Evolutionary conservation across 2,113 vertebrate species (phyloP).

Genomic region (Heterocephalus glaber): DNA sequence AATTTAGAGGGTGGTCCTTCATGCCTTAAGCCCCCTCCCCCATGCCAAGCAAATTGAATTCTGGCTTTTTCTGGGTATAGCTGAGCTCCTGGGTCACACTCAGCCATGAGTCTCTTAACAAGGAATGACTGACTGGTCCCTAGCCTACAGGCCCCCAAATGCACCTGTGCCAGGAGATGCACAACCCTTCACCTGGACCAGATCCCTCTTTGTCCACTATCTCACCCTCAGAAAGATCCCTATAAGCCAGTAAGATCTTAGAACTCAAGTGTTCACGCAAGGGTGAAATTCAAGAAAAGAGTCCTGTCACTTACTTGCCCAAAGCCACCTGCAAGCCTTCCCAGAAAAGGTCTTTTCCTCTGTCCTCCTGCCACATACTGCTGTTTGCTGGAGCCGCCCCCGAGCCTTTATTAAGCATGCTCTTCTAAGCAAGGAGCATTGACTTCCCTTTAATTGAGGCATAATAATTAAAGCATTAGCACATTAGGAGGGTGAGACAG

Average conservation of each 20-base stretch:
- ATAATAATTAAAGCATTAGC: constrained; percentile 91
- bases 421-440: constrained; percentile 85
- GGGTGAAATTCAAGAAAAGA: constrained; percentile 71
- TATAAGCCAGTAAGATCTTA: constrained; percentile 50
- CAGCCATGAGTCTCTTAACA: rapidly evolving
- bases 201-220: not conserved
- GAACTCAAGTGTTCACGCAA: not conserved
- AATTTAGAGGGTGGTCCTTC: not conserved
- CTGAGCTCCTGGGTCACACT: not conserved
- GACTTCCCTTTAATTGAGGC: constrained; percentile 89
- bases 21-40: not conserved
- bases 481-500: constrained; percentile 90
- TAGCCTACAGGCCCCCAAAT: not conserved
- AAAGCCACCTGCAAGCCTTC: constrained; percentile 69
- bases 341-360: constrained; percentile 68
- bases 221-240: not conserved
- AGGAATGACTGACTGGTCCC: no score
- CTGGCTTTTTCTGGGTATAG: not conserved
- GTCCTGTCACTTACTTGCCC: constrained; percentile 71
- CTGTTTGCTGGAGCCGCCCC: constrained; percentile 56
- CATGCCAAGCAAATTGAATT: not conserved
- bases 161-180: not conserved
- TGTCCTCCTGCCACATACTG: not conserved
- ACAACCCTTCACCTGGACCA: constrained; percentile 61
- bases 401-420: constrained; percentile 83